Percentiles rank a stretch among this genome's conserved stretches.
Conservation (phyloP, 2,113 vertebrate genomes). For the Buteo buteo region DNA sequence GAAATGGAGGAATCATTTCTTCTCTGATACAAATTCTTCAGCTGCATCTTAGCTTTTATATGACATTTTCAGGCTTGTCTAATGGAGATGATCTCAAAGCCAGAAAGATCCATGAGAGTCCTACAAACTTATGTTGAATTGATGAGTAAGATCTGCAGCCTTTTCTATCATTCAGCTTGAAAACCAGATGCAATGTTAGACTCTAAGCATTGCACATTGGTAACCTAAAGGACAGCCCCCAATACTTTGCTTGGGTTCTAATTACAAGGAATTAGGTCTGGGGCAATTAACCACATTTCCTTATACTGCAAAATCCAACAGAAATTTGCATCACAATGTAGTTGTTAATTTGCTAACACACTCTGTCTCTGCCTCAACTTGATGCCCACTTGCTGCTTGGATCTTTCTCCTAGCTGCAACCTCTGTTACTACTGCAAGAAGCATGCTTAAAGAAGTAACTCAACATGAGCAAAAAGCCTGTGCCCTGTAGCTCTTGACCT, state of each 20-base stretch:
- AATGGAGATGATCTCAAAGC: not conserved
- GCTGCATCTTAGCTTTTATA: not conserved
- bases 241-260: not conserved
- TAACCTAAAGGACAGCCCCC: not conserved
- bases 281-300: not conserved
- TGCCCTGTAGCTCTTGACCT: not conserved
- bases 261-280: not conserved
- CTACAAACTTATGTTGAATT: not conserved
- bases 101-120: not conserved
- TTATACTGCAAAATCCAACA: not conserved
- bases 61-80: not conserved
- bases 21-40: not conserved
- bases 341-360: not conserved
- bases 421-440: not conserved
- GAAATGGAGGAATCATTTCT: not conserved
- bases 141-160: not conserved
- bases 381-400: not conserved
- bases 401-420: not conserved
- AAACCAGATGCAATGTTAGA: not conserved
- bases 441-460: not conserved
- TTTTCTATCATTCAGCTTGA: not conserved
- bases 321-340: not conserved
- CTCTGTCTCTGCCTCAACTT: not conserved
- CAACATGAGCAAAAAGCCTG: fast-evolving
- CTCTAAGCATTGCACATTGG: not conserved